Conservation (phyloP, 2,888 invertebrate genomes). For the Diplolepis rosae region DNA sequence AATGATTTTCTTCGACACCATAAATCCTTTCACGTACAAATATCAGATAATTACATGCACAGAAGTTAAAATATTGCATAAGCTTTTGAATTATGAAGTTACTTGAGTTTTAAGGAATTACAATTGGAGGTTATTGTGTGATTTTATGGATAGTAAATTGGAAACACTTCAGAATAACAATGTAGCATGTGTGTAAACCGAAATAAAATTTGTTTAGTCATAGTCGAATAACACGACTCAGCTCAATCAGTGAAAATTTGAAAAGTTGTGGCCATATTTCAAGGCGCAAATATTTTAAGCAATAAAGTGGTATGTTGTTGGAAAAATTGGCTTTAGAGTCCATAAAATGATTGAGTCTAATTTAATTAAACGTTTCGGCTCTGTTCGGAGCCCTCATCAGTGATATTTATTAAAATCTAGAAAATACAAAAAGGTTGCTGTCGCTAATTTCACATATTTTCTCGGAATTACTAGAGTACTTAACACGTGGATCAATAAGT, state of each 20-base stretch:
- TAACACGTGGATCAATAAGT: too few species aligned
- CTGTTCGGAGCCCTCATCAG: too few species aligned
- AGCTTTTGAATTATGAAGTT: conserved; percentile 5
- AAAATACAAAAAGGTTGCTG: too few species aligned
- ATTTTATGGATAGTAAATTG: conserved; percentile 22
- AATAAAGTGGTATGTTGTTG: not conserved
- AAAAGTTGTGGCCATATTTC: not conserved
- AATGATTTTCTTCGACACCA: conserved; percentile 1
- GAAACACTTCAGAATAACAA: not conserved
- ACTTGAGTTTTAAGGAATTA: not conserved
- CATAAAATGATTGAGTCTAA: too few species aligned
- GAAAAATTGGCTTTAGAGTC: too few species aligned
- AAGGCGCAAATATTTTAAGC: not conserved
- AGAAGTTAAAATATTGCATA: conserved; percentile 1
- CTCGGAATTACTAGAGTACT: too few species aligned
- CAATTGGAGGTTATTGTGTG: conserved; percentile 11
- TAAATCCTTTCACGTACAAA: conserved; percentile 7
- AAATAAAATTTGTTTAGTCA: not conserved
- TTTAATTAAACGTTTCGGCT: too few species aligned
- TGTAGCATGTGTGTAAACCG: not conserved
- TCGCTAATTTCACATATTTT: too few species aligned
- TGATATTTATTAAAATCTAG: too few species aligned
- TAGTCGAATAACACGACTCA: conserved; percentile 21
- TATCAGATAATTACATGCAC: not conserved
- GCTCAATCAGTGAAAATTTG: conserved; percentile 6